A percentile compares a stretch with the other conserved stretches of the same genome.
Evolutionary conservation across 92 coral and sea anemone genomes (phyloP).

Genomic region (Zoanthus sansibaricus): DNA sequence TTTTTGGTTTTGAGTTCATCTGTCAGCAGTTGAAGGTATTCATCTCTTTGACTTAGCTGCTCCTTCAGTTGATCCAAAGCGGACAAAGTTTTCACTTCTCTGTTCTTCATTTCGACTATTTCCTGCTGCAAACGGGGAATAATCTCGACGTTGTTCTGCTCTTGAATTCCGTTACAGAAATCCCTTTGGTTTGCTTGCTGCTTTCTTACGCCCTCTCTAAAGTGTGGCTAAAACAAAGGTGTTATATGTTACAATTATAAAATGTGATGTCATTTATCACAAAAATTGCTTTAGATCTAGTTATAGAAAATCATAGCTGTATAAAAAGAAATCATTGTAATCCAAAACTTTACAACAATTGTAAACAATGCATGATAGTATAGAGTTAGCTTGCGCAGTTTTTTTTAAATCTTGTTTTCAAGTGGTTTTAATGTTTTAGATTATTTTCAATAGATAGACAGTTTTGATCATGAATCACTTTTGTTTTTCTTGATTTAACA

Average conservation of each 20-base stretch:
- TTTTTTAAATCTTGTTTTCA: no score
- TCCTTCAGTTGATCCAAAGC: neutral
- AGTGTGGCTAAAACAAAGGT: neutral
- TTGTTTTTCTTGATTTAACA: neutral
- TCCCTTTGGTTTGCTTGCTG: neutral
- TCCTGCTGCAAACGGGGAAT: neutral
- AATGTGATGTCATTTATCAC: no score
- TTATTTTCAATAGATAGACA: no score
- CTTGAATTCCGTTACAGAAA: neutral
- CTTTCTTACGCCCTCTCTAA: neutral
- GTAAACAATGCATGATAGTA: no score
- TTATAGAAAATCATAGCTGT: no score
- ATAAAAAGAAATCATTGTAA: no score
- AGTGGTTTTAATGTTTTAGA: no score
- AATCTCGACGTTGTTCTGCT: neutral
- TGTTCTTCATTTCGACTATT: neutral
- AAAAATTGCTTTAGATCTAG: no score
- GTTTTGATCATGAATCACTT: no score
- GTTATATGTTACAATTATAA: neutral
- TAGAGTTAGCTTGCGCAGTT: no score
- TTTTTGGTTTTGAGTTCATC: slow-evolving; percentile 4
- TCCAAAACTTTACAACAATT: no score
- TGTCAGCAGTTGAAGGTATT: neutral
- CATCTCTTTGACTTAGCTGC: neutral
- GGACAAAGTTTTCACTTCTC: neutral